phyloP scores from a whole-genome alignment of 2,888 invertebrate species.

The Nymphalis polychloros region DNA sequence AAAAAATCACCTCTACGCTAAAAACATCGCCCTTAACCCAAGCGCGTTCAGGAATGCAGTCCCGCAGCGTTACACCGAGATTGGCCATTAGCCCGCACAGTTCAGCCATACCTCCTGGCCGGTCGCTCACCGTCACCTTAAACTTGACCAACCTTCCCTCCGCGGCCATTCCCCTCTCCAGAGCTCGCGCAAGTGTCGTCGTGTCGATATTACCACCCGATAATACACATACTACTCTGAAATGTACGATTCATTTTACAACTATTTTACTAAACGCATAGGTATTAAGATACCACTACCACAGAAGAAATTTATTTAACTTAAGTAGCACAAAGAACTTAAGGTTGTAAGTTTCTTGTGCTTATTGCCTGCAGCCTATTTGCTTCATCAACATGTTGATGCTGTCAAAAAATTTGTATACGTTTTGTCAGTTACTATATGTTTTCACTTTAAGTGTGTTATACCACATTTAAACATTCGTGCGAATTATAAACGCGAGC shows the following conservation, averaged over 20 bases:
- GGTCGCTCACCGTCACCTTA: conserved; percentile 86
- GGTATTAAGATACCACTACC: no score
- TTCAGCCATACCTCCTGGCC: conserved; percentile 93
- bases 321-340: no score
- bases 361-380: no score
- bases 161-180: conserved; percentile 94
- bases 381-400: no score
- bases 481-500: no score
- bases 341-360: no score
- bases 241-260: conserved; percentile 25
- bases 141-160: conserved; percentile 87
- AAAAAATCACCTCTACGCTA: conserved; percentile 58
- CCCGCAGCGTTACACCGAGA: conserved; percentile 93
- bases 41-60: conserved; percentile 96
- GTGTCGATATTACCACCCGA: conserved; percentile 96
- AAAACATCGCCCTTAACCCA: conserved; percentile 96
- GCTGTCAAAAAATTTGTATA: no score
- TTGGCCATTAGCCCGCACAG: conserved; percentile 86
- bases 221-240: conserved; percentile 89
- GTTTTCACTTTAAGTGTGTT: no score
- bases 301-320: no score
- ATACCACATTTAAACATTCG: no score
- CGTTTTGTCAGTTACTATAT: no score
- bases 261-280: no score
- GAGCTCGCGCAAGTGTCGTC: conserved; percentile 90